phyloP scores from a whole-genome alignment of 2,888 invertebrate genomes.

The Amphipyra tragopoginis region DNA sequence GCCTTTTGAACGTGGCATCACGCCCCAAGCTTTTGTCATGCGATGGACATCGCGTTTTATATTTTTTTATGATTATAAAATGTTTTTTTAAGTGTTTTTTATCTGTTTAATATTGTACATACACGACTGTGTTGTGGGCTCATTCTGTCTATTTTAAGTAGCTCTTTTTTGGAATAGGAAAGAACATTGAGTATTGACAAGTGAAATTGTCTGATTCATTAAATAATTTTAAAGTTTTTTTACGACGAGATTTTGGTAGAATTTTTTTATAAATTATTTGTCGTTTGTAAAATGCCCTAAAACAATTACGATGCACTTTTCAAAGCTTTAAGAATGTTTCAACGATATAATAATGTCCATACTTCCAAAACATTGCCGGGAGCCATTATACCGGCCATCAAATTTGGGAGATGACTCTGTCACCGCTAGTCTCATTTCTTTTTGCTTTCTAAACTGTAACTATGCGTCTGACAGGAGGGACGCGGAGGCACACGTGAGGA shows the following conservation, averaged over 20 bases:
- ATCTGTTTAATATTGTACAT: not conserved
- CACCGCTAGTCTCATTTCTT: constrained; percentile 56
- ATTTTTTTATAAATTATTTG: too few relatives aligned
- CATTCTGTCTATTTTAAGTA: not conserved
- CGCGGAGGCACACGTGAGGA: constrained; percentile 52
- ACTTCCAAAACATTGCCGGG: not conserved
- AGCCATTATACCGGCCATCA: constrained; percentile 16
- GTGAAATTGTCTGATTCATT: too few relatives aligned
- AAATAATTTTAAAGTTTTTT: not conserved
- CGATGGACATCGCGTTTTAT: constrained; percentile 59
- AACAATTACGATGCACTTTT: too few relatives aligned
- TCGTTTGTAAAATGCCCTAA: too few relatives aligned
- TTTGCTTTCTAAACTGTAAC: constrained; percentile 55
- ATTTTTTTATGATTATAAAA: constrained; percentile 33
- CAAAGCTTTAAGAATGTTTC: not conserved
- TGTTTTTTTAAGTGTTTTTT: constrained; percentile 7
- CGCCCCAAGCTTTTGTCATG: constrained; percentile 62
- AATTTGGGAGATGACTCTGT: constrained; percentile 45
- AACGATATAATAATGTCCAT: not conserved
- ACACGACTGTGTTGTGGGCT: not conserved
- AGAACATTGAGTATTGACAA: not conserved
- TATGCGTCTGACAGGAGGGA: constrained; percentile 52
- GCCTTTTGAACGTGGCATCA: constrained; percentile 61
- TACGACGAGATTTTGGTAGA: too few relatives aligned
- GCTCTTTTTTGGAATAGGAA: not conserved